phyloP scores from a whole-genome alignment of 2,797 vertebrate species.

The Lemur catta region DNA sequence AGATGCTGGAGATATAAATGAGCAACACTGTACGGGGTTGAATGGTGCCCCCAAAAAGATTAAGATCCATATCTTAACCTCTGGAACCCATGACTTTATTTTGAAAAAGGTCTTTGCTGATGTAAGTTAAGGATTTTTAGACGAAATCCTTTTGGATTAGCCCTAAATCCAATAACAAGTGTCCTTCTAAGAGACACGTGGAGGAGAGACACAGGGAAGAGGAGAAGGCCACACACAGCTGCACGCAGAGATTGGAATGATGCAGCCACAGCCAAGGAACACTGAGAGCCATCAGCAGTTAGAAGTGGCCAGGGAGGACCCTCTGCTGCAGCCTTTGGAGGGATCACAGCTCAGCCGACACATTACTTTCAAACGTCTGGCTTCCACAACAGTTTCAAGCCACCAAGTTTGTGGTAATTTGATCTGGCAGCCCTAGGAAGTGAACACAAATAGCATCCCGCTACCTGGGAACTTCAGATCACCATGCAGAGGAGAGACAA shows the following conservation, averaged over 20 bases:
- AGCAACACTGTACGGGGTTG: fast-evolving
- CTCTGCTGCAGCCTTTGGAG: neutral
- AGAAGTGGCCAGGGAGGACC: neutral
- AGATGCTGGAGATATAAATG: neutral
- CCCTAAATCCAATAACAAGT: neutral
- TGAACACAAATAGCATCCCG: too few relatives aligned
- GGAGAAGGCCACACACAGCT: too few relatives aligned
- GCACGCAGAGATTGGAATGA: neutral
- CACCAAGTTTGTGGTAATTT: neutral
- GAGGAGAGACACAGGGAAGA: neutral
- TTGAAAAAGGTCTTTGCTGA: neutral
- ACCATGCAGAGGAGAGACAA: neutral
- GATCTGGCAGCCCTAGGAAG: neutral
- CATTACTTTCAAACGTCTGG: neutral
- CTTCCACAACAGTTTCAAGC: neutral
- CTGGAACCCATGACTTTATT: neutral
- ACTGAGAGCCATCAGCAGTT: neutral
- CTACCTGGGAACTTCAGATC: neutral
- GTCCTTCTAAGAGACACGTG: neutral
- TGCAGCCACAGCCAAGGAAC: neutral
- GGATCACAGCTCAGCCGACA: neutral
- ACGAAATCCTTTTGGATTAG: too few relatives aligned
- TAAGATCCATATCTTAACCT: neutral
- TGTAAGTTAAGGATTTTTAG: neutral
- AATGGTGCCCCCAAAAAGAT: neutral